phyloP scores from a whole-genome alignment of 2,797 vertebrate genomes.

The Graptemys geographica region DNA sequence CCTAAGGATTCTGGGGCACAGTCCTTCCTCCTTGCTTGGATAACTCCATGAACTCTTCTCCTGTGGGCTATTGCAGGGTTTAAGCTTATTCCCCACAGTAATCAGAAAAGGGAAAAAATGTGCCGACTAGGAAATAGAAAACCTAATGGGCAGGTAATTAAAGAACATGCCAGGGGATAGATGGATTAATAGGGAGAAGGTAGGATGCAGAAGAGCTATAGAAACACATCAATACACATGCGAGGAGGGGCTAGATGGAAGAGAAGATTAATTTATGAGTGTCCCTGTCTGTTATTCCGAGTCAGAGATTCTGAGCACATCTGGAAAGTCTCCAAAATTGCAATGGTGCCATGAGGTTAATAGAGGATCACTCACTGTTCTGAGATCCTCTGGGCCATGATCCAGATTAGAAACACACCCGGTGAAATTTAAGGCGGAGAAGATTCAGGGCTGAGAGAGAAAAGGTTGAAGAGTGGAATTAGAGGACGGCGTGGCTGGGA shows the following conservation, averaged over 20 bases:
- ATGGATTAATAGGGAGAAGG: conserved; percentile 33
- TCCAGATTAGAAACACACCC: not conserved
- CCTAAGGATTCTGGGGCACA: fast-evolving
- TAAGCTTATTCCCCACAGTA: not conserved
- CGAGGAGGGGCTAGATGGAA: conserved; percentile 9
- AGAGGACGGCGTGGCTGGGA: not conserved
- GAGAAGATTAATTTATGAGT: conserved; percentile 20
- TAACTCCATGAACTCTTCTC: not conserved
- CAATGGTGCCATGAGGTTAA: conserved; percentile 6
- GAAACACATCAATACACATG: conserved; percentile 50
- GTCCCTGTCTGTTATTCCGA: conserved; percentile 28
- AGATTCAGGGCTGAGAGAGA: not conserved
- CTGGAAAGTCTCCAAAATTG: conserved; percentile 38
- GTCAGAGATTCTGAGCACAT: conserved; percentile 27
- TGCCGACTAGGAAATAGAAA: conserved; percentile 29
- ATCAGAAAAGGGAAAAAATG: conserved; percentile 16
- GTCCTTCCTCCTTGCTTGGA: fast-evolving
- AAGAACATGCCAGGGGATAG: conserved; percentile 52
- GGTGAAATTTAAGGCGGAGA: conserved; percentile 9
- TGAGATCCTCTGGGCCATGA: not conserved
- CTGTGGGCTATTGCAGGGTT: not conserved
- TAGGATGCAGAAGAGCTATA: not conserved
- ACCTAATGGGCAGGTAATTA: conserved; percentile 69
- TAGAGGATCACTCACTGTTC: not conserved
- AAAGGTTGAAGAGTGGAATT: not conserved